Percentiles rank a stretch among this genome's conserved stretches.
phyloP scores from a whole-genome alignment of 2,113 vertebrate genomes.

The Rhombomys opimus region DNA sequence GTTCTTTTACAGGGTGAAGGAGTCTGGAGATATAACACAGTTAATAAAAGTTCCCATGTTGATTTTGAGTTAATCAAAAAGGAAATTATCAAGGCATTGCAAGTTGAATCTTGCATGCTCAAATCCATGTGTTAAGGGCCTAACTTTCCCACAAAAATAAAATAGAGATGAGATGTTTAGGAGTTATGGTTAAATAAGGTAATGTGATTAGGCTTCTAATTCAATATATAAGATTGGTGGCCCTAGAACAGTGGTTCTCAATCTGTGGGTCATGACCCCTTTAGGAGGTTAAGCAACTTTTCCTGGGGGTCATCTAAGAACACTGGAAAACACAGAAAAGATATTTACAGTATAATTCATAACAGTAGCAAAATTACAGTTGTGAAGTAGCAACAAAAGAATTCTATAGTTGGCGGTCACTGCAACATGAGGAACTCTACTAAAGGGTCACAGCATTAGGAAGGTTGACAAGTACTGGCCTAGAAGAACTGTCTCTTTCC shows the following conservation, averaged over 20 bases:
- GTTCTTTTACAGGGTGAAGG: not conserved
- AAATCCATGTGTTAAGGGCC: not conserved
- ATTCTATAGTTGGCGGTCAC: not conserved
- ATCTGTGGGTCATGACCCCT: not conserved
- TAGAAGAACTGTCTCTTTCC: not conserved
- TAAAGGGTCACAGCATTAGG: not conserved
- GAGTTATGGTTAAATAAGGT: not conserved
- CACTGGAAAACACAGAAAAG: not conserved
- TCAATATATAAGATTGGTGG: no score
- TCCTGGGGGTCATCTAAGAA: not conserved
- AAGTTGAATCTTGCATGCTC: not conserved
- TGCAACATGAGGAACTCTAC: not conserved
- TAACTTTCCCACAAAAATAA: not conserved
- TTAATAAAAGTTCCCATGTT: not conserved
- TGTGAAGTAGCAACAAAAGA: not conserved
- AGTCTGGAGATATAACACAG: not conserved
- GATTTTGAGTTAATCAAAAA: not conserved
- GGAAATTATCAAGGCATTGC: not conserved
- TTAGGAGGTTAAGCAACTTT: not conserved
- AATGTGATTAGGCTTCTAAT: not conserved
- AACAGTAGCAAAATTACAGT: not conserved
- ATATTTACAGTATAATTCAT: not conserved
- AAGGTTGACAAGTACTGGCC: not conserved
- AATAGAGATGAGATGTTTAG: not conserved
- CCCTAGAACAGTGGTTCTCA: not conserved